These are phyloP conservation scores for Eulithis prunata DNA, from an alignment of 2,888 invertebrate species.

Conservation along the genomic window DNA sequence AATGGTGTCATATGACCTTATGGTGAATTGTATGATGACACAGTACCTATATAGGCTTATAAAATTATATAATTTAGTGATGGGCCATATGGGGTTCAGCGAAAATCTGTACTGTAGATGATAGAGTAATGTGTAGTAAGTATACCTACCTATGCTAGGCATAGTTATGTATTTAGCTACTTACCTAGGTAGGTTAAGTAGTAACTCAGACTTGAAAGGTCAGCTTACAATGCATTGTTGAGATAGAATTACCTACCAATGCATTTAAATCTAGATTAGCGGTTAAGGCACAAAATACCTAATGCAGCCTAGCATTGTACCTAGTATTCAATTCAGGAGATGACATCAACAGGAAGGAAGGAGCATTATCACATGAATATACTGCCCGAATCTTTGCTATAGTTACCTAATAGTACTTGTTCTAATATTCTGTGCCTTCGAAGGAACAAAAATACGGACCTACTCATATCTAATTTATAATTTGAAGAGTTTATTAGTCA, in stretches of 20 bases:
- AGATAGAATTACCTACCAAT: slow-evolving; percentile 9
- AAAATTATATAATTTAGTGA: too few relatives aligned
- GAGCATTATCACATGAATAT: too few relatives aligned
- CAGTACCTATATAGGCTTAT: slow-evolving; percentile 11
- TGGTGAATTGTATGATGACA: background rate
- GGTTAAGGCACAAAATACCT: slow-evolving; percentile 1
- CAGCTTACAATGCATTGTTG: slow-evolving; percentile 22
- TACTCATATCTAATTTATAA: slow-evolving; percentile 11
- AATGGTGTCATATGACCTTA: slow-evolving; percentile 28
- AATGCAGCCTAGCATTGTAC: background rate
- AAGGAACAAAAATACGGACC: too few relatives aligned
- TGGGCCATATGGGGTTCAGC: too few relatives aligned
- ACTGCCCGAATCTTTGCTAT: too few relatives aligned
- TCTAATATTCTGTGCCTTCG: too few relatives aligned
- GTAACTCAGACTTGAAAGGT: slow-evolving; percentile 8
- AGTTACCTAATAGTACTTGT: too few relatives aligned
- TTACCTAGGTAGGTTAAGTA: too few relatives aligned
- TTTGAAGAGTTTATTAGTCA: slow-evolving; percentile 13
- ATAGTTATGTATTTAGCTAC: too few relatives aligned
- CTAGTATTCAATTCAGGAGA: background rate
- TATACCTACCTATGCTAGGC: too few relatives aligned
- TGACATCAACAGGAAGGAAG: slow-evolving; percentile 4
- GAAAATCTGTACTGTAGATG: too few relatives aligned
- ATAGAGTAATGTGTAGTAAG: too few relatives aligned
- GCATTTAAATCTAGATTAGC: slow-evolving; percentile 20